Percentiles rank a stretch among this genome's conserved stretches.
phyloP scores from a whole-genome alignment of 1,140 invertebrate species.

The Drosophila fuyamai region DNA sequence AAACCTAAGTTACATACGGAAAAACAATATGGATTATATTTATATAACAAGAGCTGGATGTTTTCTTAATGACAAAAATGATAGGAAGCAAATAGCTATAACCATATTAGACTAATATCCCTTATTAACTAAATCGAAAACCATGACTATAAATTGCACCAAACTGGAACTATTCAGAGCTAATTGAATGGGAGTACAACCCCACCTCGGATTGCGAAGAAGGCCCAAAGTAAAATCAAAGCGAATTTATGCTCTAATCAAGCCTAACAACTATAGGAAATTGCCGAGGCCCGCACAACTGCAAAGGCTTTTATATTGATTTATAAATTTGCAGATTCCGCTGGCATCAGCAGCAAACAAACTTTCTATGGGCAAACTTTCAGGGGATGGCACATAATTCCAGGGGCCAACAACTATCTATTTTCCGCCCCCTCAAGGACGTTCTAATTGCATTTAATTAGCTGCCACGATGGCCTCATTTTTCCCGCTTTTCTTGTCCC shows the following conservation, averaged over 20 bases:
- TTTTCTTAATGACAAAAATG: no score
- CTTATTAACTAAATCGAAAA: conserved; percentile 24
- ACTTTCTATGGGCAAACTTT: conserved; percentile 64
- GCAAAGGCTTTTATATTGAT: conserved; percentile 42
- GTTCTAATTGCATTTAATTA: conserved; percentile 64
- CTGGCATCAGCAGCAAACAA: conserved; percentile 66
- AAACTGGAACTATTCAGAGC: conserved; percentile 7
- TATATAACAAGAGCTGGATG: no score
- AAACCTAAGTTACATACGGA: no score
- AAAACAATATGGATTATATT: no score
- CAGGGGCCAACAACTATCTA: conserved; percentile 28
- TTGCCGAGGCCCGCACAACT: conserved; percentile 32
- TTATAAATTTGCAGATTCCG: conserved; percentile 54
- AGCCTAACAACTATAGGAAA: conserved; percentile 30
- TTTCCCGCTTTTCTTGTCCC: conserved; percentile 8
- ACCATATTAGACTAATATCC: no score
- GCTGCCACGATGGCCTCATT: conserved; percentile 55
- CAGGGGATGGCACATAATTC: conserved; percentile 23
- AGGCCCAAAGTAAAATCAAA: conserved; percentile 16
- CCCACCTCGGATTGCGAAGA: background rate
- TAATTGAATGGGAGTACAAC: conserved; percentile 16
- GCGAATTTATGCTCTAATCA: conserved; percentile 44
- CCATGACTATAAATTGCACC: conserved; percentile 25
- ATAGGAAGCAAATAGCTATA: no score
- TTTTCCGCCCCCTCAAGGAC: conserved; percentile 34